These are phyloP conservation scores for Andrena trimmerana DNA, from an alignment of 2,888 invertebrate genomes.

Conservation along the genomic window DNA sequence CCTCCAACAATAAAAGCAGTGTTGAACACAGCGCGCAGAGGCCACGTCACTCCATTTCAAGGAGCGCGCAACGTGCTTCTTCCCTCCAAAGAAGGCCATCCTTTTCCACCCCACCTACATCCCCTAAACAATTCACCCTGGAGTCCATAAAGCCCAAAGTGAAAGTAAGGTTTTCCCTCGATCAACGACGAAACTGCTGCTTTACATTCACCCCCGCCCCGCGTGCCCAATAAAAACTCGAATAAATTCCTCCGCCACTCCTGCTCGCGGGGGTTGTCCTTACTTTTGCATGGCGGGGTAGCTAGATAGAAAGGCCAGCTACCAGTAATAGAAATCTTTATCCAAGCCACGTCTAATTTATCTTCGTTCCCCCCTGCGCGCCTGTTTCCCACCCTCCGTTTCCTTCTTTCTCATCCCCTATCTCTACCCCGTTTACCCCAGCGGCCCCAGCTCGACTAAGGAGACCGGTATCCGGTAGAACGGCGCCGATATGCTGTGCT, in stretches of 20 bases:
- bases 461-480: slow-evolving; percentile 15
- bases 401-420: slow-evolving; percentile 16
- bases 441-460: background rate
- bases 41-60: background rate
- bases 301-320: background rate
- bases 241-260: slow-evolving; percentile 9
- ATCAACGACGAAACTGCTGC: background rate
- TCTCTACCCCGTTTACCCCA: background rate
- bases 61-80: background rate
- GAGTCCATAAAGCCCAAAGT: background rate
- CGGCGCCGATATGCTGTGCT: slow-evolving; percentile 25
- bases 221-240: background rate
- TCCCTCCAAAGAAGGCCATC: background rate
- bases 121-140: background rate
- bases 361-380: slow-evolving; percentile 9
- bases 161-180: slow-evolving; percentile 11
- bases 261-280: background rate
- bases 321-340: slow-evolving; percentile 38
- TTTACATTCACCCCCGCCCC: background rate
- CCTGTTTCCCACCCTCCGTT: background rate
- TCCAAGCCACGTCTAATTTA: slow-evolving; percentile 25
- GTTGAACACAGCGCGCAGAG: background rate
- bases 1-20: too few species aligned
- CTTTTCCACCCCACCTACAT: too few species aligned
- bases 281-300: slow-evolving; percentile 11